Base-by-base conservation (phyloP, 2,113 vertebrate species). In the Upupa epops region DNA sequence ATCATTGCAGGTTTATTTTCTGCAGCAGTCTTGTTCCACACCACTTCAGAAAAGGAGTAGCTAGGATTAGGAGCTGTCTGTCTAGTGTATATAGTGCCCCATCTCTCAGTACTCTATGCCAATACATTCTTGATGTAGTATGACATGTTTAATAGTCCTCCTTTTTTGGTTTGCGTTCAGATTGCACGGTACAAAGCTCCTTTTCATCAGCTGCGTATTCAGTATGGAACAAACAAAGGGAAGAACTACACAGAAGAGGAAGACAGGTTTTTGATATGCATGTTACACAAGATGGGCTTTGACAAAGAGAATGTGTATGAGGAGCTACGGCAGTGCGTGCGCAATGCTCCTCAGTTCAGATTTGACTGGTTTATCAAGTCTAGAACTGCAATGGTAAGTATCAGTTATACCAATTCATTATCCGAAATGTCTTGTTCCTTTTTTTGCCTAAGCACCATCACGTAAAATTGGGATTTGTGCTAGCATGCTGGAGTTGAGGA, bases 281-380 rank as follows among this genome's bases (percentile, higher is more conserved):
- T 99, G 98, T 90, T 98, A 19, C 98, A 99, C 95, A 99, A 98
- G 96, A 98, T 98, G 98, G 98, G 98, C 92, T 98, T 99, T 75
- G 98, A 99, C 95, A 98, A 98, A 85, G 98, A 98, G 79, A 98
- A 98, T 0, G 98, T 99, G 31, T 99, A 98, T 5, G 98, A 99
- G 95, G 98, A 99, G 36, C 97, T 99, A 71, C 94, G 98, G 25
- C 98, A 99, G 94, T 99, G 98, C 54, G 98, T 99, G 46, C 98
- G 98, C 78, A 99, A 98, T 42, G 98, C 98, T 6, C 98, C 98
- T 5, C 98, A 99, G 95, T 98, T 99, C 96, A 91, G 98, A 88
- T 99, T 99, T 88, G 98, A 99, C 96, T 99, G 98, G 98, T 99
- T 99, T 88, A 98, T 99, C 97, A 99, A 99, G 65, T 98, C 98